Conservation (phyloP, 2,888 invertebrate species). For the Molorchus minor region DNA sequence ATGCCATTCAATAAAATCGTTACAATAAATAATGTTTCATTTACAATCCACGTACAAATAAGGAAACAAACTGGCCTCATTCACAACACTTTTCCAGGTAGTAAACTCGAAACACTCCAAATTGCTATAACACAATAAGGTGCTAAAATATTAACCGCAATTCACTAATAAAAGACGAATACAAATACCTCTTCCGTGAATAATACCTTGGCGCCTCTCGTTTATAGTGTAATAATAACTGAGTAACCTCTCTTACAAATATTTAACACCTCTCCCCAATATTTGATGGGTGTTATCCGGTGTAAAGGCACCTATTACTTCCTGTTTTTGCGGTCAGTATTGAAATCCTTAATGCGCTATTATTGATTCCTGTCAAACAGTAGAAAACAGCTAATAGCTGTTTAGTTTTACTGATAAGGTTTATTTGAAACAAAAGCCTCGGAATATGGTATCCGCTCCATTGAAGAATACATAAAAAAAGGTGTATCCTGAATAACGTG, state of each 20-base stretch:
- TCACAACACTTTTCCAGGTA: too few species aligned
- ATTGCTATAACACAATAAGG: background rate
- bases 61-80: too few species aligned
- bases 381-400: constrained; percentile 4
- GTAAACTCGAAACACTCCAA: too few species aligned
- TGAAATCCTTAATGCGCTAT: constrained; percentile 8
- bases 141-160: constrained; percentile 1
- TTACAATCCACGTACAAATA: too few species aligned
- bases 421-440: background rate
- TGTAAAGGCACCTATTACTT: constrained; percentile 21
- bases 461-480: too few species aligned
- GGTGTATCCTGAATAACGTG: too few species aligned
- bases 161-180: background rate
- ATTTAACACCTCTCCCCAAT: constrained; percentile 25
- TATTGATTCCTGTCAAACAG: constrained; percentile 24
- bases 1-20: too few species aligned
- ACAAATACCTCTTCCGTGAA: background rate
- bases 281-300: constrained; percentile 28
- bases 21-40: too few species aligned
- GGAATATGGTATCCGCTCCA: constrained; percentile 1
- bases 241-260: constrained; percentile 17
- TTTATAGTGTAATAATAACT: constrained; percentile 19
- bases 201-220: constrained; percentile 16
- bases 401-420: constrained; percentile 11
- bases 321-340: constrained; percentile 23